These are phyloP conservation scores for Saxidomus purpurata DNA, from an alignment of 1,140 invertebrate genomes.

Conservation along the genomic window DNA sequence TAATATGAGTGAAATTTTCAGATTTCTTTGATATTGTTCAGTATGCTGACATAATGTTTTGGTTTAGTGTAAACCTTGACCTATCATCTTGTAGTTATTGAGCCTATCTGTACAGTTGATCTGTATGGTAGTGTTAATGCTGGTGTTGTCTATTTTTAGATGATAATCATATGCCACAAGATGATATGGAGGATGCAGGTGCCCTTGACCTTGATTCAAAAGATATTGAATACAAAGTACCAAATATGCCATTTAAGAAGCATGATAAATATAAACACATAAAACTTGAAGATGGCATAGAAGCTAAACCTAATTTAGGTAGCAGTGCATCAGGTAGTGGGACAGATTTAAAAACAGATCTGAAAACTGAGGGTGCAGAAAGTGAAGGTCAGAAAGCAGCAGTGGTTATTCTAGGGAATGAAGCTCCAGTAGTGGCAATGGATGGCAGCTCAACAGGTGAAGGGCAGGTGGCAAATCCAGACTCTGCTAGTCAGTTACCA, in stretches of 20 bases:
- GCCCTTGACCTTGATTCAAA: slow-evolving; percentile 24
- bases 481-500: not conserved
- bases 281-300: not conserved
- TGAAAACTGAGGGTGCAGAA: not conserved
- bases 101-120: too few relatives aligned
- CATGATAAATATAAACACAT: slow-evolving; percentile 15
- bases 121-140: too few relatives aligned
- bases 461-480: not conserved
- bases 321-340: not conserved
- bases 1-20: too few relatives aligned
- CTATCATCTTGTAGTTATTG: too few relatives aligned
- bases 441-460: not conserved
- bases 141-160: slow-evolving; percentile 25
- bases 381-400: not conserved
- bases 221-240: slow-evolving; percentile 47
- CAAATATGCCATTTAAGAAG: not conserved
- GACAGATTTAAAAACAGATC: not conserved
- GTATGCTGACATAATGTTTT: too few relatives aligned
- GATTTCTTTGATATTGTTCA: too few relatives aligned
- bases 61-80: too few relatives aligned
- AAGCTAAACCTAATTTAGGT: too few relatives aligned
- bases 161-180: slow-evolving; percentile 64
- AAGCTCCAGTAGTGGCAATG: not conserved
- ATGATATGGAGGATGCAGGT: slow-evolving; percentile 62
- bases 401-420: not conserved